Base-by-base conservation (phyloP, 35 echinoderm and acorn worm species). In the Apostichopus japonicus region DNA sequence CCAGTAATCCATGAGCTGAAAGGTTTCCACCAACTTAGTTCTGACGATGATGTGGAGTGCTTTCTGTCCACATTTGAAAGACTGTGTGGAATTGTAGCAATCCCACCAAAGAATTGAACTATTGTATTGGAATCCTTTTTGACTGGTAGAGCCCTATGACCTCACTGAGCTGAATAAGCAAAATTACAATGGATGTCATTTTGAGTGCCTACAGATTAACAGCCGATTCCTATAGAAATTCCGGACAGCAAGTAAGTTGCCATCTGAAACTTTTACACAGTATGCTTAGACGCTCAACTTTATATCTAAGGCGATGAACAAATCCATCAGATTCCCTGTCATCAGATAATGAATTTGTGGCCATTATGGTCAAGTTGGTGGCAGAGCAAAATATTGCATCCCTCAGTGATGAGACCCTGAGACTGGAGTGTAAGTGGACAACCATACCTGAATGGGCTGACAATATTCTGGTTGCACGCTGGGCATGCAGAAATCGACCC, bases 231-330 rank as follows among this genome's bases (percentile, higher is more conserved):
- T 90, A 73, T 24, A 90, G 22, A 90, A 73, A 51, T 73, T 90
- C 65, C 62, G 22, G 8, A 75, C 87, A 16, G 67, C 87, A 24
- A 90, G 87, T 33, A 90, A 90, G 65, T 54, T 90, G 10, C 55
- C 87, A 13, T 90, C 87, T 72, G 87, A 90, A n/a, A 90, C 63
- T 0, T 90, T 90, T 56, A 77, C 7, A 73, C 87, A 90, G 53
- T 90, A 73, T 90, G 87, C 5, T 19, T 19, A 23, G 11, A 11
- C 13, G 19, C 55, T 90, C 14, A 73, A 51, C 27, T 4, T 77
- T 90, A 53, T 73, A 90, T 27, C 75, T 90, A 51, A 72, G 87
- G 33, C 87, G 63, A 27, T 90, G 56, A 1, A 57, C 23, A 54
- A 19, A 55, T 55, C 83, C 83, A 13, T 55, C 83, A 7, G 44